Percentiles rank a stretch among this genome's conserved stretches.
These are phyloP conservation scores for Drosophila mulleri DNA, from an alignment of 2,888 invertebrate genomes.

Conservation along the genomic window DNA sequence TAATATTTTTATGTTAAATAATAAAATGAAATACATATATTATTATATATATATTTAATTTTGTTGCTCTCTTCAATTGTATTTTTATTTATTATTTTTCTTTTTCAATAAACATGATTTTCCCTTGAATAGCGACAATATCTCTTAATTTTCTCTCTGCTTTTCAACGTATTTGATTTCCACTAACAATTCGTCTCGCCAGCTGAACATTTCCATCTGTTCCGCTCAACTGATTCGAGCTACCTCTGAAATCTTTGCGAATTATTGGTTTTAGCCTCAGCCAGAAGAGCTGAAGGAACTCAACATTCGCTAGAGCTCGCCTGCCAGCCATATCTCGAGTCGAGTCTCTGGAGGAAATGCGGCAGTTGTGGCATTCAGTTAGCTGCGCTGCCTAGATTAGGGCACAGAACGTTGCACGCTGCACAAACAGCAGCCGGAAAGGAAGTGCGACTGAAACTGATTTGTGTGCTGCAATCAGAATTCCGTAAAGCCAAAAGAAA, in stretches of 20 bases:
- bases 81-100: no score
- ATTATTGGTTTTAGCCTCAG: constrained; percentile 17
- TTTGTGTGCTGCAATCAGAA: constrained; percentile 41
- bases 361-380: constrained; percentile 17
- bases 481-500: constrained; percentile 22
- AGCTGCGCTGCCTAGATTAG: constrained; percentile 20
- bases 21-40: no score
- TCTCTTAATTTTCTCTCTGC: no score
- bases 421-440: constrained; percentile 35
- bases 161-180: neutral
- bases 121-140: no score
- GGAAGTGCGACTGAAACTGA: constrained; percentile 22
- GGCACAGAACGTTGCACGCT: neutral
- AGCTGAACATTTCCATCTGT: neutral
- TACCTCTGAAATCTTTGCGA: constrained; percentile 2
- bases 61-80: no score
- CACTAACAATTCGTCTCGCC: neutral
- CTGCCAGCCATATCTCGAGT: constrained; percentile 2
- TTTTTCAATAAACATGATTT: no score
- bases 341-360: neutral
- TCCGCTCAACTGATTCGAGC: constrained; percentile 8
- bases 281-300: neutral
- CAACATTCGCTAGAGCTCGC: neutral
- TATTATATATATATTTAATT: no score
- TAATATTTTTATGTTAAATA: no score